Evolutionary conservation across 2,888 invertebrate genomes (phyloP), one percentile per base, ranked within the genome.

Genomic region (Melinopterus prodromus): DNA sequence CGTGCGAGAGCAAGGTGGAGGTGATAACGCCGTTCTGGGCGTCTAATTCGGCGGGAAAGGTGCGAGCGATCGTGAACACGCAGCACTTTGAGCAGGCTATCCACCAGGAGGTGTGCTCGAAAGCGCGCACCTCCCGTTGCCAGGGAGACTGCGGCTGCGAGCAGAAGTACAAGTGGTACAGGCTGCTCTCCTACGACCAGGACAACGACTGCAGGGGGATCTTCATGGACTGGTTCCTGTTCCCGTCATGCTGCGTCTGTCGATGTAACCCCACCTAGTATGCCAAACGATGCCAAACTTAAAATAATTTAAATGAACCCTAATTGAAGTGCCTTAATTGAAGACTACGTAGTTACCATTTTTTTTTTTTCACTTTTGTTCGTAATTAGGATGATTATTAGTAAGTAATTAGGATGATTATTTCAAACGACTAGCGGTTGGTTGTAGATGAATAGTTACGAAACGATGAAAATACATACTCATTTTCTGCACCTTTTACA

Each of bases 1-100:
- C 96, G 0, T 98, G 98, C 86, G 97, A 97, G 87, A 97, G 97
- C 80, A 96, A 97, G 88, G 94, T 96, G 72, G 97, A 98, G 89
- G 97, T 98, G 85, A 95, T 97, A 81, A 98, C 97, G 3, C 98
- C 98, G 0, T 98, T 97, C 87, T 98, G 97, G 97, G 97, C 97
- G 6, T 94, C 96, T 16, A 98, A 97, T 89, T 97, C 97, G 0
- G 97, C 96, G 16, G 96, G 97, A 78, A 97, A 97, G 90, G 93
- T 97, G 79, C 92, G 97, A 78, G 97, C 97, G 38, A 96, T 98
- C 83, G 97, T 98, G 77, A 98, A 98, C 89, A 98, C 97, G 9
- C 97, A 97, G 90, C 97, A 97, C 89, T 97, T 98, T 87, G 97
- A 97, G 87, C 97, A 98, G 89, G 97, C 97, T 77, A 97, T 98